These are phyloP conservation scores for Platycercus adscitus DNA, from an alignment of 2,113 vertebrate genomes.

Conservation along the genomic window DNA sequence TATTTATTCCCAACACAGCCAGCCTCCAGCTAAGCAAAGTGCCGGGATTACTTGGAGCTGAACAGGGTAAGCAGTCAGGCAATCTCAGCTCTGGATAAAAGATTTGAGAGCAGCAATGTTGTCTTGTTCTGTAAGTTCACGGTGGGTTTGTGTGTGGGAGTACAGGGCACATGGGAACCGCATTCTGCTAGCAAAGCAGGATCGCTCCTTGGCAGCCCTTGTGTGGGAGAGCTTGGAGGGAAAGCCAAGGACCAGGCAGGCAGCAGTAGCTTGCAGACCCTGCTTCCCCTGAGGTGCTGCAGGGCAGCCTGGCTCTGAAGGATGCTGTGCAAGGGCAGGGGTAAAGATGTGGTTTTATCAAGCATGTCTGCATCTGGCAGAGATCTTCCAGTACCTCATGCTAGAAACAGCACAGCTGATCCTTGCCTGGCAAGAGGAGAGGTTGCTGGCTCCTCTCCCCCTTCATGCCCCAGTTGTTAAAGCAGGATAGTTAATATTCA, in stretches of 20 bases:
- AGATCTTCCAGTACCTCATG: background rate
- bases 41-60: slow-evolving; percentile 9
- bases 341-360: background rate
- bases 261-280: background rate
- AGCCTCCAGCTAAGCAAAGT: background rate
- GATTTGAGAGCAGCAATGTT: background rate
- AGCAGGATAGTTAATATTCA: background rate
- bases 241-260: background rate
- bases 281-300: background rate
- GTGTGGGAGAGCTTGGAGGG: slow-evolving; percentile 31
- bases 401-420: background rate
- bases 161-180: slow-evolving; percentile 12
- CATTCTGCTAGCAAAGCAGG: slow-evolving; percentile 35
- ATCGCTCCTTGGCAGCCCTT: background rate
- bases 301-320: background rate
- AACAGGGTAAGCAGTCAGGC: background rate
- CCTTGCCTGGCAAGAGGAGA: background rate
- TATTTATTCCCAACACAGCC: background rate
- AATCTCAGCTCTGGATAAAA: background rate
- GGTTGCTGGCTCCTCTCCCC: background rate
- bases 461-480: background rate
- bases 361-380: background rate
- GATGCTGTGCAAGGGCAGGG: background rate
- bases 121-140: background rate
- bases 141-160: slow-evolving; percentile 36